Conservation (phyloP, 2,113 vertebrate species). For the Hippocampus comes region DNA sequence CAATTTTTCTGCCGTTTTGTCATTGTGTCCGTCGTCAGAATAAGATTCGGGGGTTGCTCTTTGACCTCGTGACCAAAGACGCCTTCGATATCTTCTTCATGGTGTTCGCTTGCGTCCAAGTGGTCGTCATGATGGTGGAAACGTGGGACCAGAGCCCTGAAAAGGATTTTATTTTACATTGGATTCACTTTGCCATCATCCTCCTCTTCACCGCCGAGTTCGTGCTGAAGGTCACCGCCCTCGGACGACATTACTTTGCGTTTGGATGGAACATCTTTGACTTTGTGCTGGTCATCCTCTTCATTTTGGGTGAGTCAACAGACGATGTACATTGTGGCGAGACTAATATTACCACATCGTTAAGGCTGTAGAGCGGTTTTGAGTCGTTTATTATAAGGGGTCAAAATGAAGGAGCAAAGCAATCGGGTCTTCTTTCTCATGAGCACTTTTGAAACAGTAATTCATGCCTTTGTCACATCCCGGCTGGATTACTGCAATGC, state of each 20-base stretch:
- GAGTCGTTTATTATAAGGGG: neutral
- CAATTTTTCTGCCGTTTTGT: neutral
- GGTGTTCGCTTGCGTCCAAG: constrained; percentile 94
- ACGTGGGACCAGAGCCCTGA: constrained; percentile 85
- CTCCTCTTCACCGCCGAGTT: constrained; percentile 87
- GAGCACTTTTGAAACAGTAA: no score
- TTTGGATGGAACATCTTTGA: constrained; percentile 95
- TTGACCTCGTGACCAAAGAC: constrained; percentile 86
- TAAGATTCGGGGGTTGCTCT: constrained; percentile 74
- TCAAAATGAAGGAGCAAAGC: neutral
- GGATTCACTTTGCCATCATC: constrained; percentile 87
- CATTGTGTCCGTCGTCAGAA: constrained; percentile 28
- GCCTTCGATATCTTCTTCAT: constrained; percentile 92
- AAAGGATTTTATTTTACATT: constrained; percentile 78
- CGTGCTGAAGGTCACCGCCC: constrained; percentile 82
- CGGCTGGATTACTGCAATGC: no score
- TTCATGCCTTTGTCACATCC: no score
- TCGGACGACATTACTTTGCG: constrained; percentile 86
- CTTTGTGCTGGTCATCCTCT: constrained; percentile 93
- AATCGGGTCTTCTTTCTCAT: no score
- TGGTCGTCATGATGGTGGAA: constrained; percentile 98
- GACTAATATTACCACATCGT: no score
- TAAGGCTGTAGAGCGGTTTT: no score
- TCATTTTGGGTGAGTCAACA: constrained; percentile 78
- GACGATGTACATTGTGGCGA: no score